phyloP scores from a whole-genome alignment of 2,888 invertebrate genomes.

The Drosophila pegasa region DNA sequence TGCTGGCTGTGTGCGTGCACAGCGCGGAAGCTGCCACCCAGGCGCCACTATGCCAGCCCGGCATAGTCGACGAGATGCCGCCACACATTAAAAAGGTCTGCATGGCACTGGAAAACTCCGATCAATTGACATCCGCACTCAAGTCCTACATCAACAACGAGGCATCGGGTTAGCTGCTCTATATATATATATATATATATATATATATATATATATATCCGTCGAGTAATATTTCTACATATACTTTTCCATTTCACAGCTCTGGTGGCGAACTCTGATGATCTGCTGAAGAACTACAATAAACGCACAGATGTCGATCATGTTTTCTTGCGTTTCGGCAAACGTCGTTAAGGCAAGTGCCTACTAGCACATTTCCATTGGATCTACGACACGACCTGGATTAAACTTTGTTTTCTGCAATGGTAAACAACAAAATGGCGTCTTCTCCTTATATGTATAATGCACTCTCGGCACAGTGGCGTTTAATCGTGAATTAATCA shows the following conservation, averaged over 20 bases:
- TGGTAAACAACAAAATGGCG: slow-evolving; percentile 54
- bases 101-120: slow-evolving; percentile 85
- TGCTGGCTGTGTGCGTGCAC: slow-evolving; percentile 59
- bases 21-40: slow-evolving; percentile 73
- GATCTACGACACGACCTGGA: slow-evolving; percentile 49
- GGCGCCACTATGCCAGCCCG: slow-evolving; percentile 87
- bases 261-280: slow-evolving; percentile 83
- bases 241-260: slow-evolving; percentile 57
- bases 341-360: slow-evolving; percentile 89
- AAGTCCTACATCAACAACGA: slow-evolving; percentile 84
- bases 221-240: neutral
- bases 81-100: slow-evolving; percentile 87
- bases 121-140: slow-evolving; percentile 82
- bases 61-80: slow-evolving; percentile 87
- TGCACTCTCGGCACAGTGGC: slow-evolving; percentile 48
- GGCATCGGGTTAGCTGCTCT: slow-evolving; percentile 83
- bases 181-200: neutral
- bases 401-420: slow-evolving; percentile 40
- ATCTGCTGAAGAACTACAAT: slow-evolving; percentile 86
- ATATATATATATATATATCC: neutral
- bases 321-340: slow-evolving; percentile 95
- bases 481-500: slow-evolving; percentile 49
- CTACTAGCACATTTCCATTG: no score
- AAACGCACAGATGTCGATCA: slow-evolving; percentile 96
- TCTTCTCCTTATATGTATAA: slow-evolving; percentile 45